A percentile compares a stretch with the other conserved stretches of the same genome.
Conservation (phyloP, 92 coral and sea anemone species). For the Blastomussa wellsi region DNA sequence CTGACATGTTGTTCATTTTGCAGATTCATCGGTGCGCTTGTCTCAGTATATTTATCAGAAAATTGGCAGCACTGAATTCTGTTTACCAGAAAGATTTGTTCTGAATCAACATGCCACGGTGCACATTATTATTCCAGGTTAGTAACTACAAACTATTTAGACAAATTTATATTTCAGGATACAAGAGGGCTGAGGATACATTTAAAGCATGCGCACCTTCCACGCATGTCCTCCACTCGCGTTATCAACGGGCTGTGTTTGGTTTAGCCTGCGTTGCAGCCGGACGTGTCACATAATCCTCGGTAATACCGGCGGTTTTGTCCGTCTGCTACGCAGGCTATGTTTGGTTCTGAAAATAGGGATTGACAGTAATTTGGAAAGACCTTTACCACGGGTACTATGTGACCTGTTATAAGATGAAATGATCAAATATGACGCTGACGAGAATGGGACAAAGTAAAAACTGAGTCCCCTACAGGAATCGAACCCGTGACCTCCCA, state of each 20-base stretch:
- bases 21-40: constrained; percentile 72
- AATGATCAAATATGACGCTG: no score
- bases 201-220: no score
- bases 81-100: constrained; percentile 75
- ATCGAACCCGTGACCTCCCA: no score
- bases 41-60: constrained; percentile 86
- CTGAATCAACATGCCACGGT: constrained; percentile 83
- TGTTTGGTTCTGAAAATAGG: not conserved
- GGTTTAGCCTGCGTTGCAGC: no score
- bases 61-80: constrained; percentile 68
- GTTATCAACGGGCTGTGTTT: not conserved
- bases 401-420: not conserved
- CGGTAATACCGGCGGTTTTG: no score
- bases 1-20: not conserved
- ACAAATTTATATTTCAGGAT: no score
- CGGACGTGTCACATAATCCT: no score
- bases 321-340: no score
- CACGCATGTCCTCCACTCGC: not conserved
- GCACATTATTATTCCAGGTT: constrained; percentile 96
- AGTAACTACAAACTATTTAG: not conserved
- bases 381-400: not conserved
- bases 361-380: not conserved
- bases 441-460: no score
- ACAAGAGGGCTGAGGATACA: no score
- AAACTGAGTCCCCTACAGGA: no score